Evolutionary conservation across 2,888 invertebrate genomes (phyloP), one percentile per base, ranked within the genome.

Genomic region (Leucoptera coffeella): DNA sequence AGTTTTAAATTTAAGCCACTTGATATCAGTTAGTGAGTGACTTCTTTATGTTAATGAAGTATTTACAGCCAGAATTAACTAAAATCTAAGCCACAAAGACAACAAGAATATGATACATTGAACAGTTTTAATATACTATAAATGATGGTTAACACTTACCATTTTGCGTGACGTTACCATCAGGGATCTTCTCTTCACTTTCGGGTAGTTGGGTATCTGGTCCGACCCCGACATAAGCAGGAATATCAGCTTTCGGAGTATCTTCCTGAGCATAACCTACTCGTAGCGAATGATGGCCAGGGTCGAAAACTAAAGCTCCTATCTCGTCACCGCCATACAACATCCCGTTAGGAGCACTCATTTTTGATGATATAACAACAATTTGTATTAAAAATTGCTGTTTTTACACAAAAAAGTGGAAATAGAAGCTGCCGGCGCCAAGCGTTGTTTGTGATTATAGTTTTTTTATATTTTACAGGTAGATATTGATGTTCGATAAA

Each of bases 211-310:
- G 74, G 1, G 78, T 73, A 0, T 74, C 52, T 15, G 90, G 89
- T 8, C 82, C 81, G 5, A 92, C 81, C 1, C 95, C 96, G 15
- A 94, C 85, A 22, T 88, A 84, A 0, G 93, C 85, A 1, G 96
- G 95, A 30, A 96, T 93, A 74, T 97, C 96, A 2, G 93, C 92
- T 71, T 97, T 99, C 3, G 99, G 99, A n/a, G 92, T 90, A 52
- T 99, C 99, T 55, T 99, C 99, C 44, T 95, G 94, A 6, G 94
- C 94, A 72, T 91, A 95, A 28, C 94, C 95, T 25, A 90, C 90
- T 30, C 94, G 74, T 28, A 94, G 61, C 0, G 88, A 84, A 47
- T 69, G 64, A 34, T 67, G 65, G 0, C 67, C 99, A 6, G 95
- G 84, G 56, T 99, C 99, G 47, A 99, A 95, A 15, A 99, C 99